Base-by-base conservation (phyloP, 2,888 invertebrate species). In the Subacronicta megacephala region DNA sequence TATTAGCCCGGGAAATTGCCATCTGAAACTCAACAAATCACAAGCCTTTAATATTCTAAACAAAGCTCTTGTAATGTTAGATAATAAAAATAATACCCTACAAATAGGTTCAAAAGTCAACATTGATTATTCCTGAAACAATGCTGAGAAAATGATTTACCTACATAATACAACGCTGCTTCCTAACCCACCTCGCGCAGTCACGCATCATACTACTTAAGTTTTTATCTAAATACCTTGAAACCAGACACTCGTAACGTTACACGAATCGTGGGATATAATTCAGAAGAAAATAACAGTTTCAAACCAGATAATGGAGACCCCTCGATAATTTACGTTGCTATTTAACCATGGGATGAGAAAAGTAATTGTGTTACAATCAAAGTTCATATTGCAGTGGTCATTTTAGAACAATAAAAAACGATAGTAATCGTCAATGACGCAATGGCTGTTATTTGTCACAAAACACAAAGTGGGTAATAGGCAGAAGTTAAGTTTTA, bases 181-280 rank as follows among this genome's bases (percentile, higher is more conserved):
- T 82, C 78, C 77, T 78, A 69, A 59, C 60, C 37, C 44, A 52
- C 50, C 50, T 53, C 57, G 55, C 47, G 62, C 65, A 72, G 77
- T 77, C 81, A 77, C 80, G 76, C 74, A 75, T 77, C 65, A 57
- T 57, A 63, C 69, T 67, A 75, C 67, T 78, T 73, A 53, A 68
- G 52, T 80, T 81, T 79, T 79, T 80, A 72, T 71, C 45, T 50
- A 51, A 68, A 72, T 75, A 75, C 81, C 80, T 82, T 83, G 82
- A 77, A 72, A 74, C 52, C 66, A 72, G 62, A 72, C 65, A 51
- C 45, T 58, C 65, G 62, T 68, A 53, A 73, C 67, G 58, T 55
- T 6, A 49, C 51, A 53, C 58, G 57, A 64, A 50, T 68, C 75
- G 76, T 80, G 77, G 65, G 80, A 67, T 67, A 38, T 63, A 52